Evolutionary conservation across 2,113 vertebrate species (phyloP).

Genomic region (Menidia beryllina): DNA sequence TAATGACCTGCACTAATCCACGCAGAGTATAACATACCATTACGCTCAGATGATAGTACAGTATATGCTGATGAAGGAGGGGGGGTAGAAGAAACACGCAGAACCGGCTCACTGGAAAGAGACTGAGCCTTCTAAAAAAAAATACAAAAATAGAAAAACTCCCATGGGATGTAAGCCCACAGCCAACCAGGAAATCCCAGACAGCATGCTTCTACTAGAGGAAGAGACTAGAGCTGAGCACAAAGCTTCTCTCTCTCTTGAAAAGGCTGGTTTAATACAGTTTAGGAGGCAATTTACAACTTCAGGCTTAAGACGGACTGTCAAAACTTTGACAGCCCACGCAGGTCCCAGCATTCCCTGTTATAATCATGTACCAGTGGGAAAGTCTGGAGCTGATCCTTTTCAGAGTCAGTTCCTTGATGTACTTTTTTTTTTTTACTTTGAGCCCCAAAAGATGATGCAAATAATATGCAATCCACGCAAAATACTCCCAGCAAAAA

Average conservation of each 20-base stretch:
- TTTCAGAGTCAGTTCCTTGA: not conserved
- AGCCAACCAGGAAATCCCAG: conserved; percentile 48
- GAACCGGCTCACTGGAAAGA: conserved; percentile 33
- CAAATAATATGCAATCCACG: not conserved
- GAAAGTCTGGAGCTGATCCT: not conserved
- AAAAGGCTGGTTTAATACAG: not conserved
- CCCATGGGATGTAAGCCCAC: conserved; percentile 17
- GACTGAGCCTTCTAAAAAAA: conserved; percentile 19
- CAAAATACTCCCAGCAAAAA: not conserved
- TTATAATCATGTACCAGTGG: not conserved
- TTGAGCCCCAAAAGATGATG: conserved; percentile 9
- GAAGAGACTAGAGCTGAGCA: conserved; percentile 12
- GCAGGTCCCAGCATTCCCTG: not conserved
- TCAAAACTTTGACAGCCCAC: not conserved
- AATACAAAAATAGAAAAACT: conserved; percentile 44
- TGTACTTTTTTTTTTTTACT: conserved; percentile 4
- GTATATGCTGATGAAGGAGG: conserved; percentile 31
- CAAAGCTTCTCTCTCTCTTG: conserved; percentile 14
- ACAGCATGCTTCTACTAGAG: conserved; percentile 35
- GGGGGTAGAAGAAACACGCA: not conserved
- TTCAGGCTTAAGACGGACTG: not conserved
- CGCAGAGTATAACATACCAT: conserved; percentile 56
- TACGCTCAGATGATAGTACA: conserved; percentile 48
- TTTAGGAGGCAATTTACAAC: not conserved
- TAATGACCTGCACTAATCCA: conserved; percentile 74